These are phyloP conservation scores for Boloria selene DNA, from an alignment of 2,888 invertebrate genomes.

Conservation along the genomic window DNA sequence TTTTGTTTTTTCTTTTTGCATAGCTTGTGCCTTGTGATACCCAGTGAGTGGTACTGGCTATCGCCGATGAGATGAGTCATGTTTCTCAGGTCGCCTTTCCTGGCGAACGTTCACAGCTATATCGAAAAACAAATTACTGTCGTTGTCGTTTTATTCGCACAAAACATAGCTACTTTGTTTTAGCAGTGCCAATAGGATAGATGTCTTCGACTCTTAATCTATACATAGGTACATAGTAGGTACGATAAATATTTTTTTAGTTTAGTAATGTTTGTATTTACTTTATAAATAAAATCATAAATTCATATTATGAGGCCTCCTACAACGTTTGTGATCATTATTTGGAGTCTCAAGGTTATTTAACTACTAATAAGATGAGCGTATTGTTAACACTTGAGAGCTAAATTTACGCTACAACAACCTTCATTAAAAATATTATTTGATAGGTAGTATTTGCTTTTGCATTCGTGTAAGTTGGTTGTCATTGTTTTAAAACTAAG, in stretches of 20 bases:
- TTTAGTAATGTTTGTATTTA: not conserved
- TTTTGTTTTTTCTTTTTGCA: constrained; percentile 26
- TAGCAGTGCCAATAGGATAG: not conserved
- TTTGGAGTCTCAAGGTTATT: constrained; percentile 29
- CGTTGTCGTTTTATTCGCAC: constrained; percentile 17
- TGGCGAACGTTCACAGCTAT: constrained; percentile 31
- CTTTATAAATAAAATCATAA: not conserved
- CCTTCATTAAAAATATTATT: no score
- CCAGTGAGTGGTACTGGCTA: constrained; percentile 44
- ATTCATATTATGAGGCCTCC: constrained; percentile 18
- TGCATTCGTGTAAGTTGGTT: no score
- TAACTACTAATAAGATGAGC: constrained; percentile 16
- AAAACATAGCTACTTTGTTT: constrained; percentile 3
- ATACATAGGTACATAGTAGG: not conserved
- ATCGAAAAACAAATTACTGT: constrained; percentile 35
- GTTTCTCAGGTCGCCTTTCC: constrained; percentile 18
- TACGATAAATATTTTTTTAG: no score
- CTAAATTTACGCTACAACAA: no score
- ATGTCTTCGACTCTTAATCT: no score
- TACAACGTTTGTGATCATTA: constrained; percentile 24
- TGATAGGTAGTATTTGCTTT: no score
- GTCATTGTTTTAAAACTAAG: no score
- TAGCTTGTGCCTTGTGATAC: constrained; percentile 41
- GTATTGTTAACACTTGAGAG: not conserved
- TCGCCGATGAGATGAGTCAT: constrained; percentile 41